Base-by-base conservation (phyloP, 2,888 invertebrate genomes). In the Chesias legatella region DNA sequence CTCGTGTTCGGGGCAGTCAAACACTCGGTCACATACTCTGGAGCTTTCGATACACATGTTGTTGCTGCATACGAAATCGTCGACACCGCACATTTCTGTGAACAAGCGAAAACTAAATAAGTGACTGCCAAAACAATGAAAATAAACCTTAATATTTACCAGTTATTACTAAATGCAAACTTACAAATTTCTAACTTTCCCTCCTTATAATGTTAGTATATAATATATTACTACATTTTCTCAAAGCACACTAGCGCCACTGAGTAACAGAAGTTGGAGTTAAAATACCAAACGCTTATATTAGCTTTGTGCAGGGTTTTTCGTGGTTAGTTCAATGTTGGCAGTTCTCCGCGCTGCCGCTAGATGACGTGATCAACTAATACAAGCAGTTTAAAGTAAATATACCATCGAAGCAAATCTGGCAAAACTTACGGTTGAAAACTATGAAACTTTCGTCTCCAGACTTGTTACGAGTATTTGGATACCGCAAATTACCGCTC, bases 1-100 rank as follows among this genome's bases (percentile, higher is more conserved):
- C 60, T 91, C 91, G 23, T 79, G 79, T 41, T 88, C 81, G 7
- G 67, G 68, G 58, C 94, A 94, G 59, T 94, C 92, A n/a, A 56
- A 37, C 7, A 82, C 75, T 2, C 78, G 70, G 68, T 94, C 89
- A 70, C 94, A 94, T 43, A 85, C 84, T 44, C 86, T 85, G 21
- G 64, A 60, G 7, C 70, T 68, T 46, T 82, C 82, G 51, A 93
- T 90, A 60, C 92, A 92, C 39, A 78, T 73, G 11, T 90, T 90
- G 56, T 90, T 85, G 48, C 79, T 60, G 66, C 92, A 92, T 1
- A 70, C 71, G 67, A 88, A 90, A 54, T 91, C 83, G 29, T 88
- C 90, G 0, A 51, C 38, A 0, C 75, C 74, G 45, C 88, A 85
- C 8, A 56, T 46, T 62, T 78, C 88, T 88, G 74, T 49, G 41